Evolutionary conservation across 1,140 invertebrate genomes (phyloP).

Genomic region (Zophobas atratus): DNA sequence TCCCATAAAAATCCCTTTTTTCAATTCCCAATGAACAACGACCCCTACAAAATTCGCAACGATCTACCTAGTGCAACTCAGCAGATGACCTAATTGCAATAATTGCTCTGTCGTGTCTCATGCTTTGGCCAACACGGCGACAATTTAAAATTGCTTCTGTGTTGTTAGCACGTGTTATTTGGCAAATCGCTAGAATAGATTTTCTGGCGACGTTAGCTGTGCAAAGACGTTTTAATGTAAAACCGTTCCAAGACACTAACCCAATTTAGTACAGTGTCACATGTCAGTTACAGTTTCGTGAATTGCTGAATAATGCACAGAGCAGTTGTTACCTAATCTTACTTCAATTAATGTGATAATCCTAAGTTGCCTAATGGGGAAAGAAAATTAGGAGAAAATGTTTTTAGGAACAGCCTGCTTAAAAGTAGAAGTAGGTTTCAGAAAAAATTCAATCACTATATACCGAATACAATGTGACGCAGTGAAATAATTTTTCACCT

Average conservation of each 20-base stretch:
- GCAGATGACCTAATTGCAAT: conserved; percentile 45
- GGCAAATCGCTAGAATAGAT: conserved; percentile 6
- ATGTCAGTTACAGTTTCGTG: conserved; percentile 32
- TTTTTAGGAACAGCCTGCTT: too few relatives aligned
- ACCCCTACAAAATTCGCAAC: conserved; percentile 18
- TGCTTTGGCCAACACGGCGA: not conserved
- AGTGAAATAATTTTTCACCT: too few relatives aligned
- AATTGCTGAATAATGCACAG: conserved; percentile 33
- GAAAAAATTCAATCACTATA: too few relatives aligned
- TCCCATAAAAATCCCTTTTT: too few relatives aligned
- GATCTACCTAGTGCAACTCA: conserved; percentile 33
- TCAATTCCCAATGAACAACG: not conserved
- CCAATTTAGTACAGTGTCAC: conserved; percentile 31
- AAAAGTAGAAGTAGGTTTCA: too few relatives aligned
- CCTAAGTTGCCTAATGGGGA: not conserved
- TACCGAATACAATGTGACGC: too few relatives aligned
- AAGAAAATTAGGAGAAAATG: not conserved
- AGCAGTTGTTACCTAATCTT: conserved; percentile 32
- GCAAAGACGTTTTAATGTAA: conserved; percentile 12
- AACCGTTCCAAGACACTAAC: conserved; percentile 34
- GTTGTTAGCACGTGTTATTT: conserved; percentile 29
- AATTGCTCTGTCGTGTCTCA: conserved; percentile 30
- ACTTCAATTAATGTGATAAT: conserved; percentile 7
- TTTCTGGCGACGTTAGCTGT: not conserved
- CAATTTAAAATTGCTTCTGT: conserved; percentile 10